Conservation (phyloP, 92 coral and sea anemone genomes). For the Phenganax stokvisi region DNA sequence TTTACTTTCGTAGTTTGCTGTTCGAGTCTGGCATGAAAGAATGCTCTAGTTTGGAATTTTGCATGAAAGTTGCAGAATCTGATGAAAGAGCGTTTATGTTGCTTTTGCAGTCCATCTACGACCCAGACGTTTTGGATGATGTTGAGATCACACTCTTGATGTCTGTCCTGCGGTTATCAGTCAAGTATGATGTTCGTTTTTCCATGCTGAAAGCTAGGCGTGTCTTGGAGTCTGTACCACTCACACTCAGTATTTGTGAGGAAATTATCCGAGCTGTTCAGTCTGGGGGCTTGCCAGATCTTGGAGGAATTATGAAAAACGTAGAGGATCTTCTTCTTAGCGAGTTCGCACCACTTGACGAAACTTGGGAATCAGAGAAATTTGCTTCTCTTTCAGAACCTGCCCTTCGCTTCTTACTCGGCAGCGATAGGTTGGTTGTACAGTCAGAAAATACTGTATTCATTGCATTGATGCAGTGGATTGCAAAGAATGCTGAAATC, state of each 20-base stretch:
- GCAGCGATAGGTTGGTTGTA: constrained; percentile 53
- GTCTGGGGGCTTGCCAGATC: constrained; percentile 9
- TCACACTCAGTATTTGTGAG: constrained; percentile 1
- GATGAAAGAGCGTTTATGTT: neutral
- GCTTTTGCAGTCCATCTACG: constrained; percentile 13
- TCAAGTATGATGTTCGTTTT: neutral
- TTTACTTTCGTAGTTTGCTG: constrained; percentile 7
- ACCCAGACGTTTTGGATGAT: neutral
- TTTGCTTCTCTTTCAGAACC: constrained; percentile 31
- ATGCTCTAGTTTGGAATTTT: constrained; percentile 1
- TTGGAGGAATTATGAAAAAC: neutral
- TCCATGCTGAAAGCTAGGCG: neutral
- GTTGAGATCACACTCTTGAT: neutral
- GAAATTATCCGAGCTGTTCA: neutral
- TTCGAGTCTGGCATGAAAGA: constrained; percentile 13
- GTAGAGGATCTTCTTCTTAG: constrained; percentile 51
- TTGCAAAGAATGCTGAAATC: constrained; percentile 45
- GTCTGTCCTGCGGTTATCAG: neutral
- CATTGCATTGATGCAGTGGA: constrained; percentile 72
- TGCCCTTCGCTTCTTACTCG: constrained; percentile 15
- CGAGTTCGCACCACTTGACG: constrained; percentile 78
- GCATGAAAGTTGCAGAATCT: constrained; percentile 8
- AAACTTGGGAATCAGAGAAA: constrained; percentile 77
- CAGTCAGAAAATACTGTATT: constrained; percentile 90
- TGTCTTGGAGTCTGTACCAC: neutral